Evolutionary conservation across 2,888 invertebrate species (phyloP), one percentile per base, ranked within the genome.

Genomic region (Pandemis heparana): DNA sequence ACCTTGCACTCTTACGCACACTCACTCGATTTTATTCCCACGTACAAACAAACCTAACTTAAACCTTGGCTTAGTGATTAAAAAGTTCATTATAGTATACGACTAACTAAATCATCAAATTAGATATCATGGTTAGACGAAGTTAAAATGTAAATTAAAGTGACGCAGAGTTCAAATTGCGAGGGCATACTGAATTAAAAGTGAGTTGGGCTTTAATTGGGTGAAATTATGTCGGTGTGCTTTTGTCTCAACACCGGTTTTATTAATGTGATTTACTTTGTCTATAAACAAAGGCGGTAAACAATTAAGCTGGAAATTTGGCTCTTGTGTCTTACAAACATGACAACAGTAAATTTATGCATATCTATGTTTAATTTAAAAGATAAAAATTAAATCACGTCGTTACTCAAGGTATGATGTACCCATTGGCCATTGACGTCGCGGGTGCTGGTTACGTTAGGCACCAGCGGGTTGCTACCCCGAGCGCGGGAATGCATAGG

Each of bases 1-100:
- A 68, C 67, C 72, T 72, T 71, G 65, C 62, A 67, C 72, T 14
- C 67, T 38, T 38, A 56, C 72, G 72, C 69, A 72, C 72, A 73
- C 41, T 73, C 63, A 69, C 68, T 63, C 68, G 9, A 63, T 73
- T 73, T 60, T 39, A 60, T 63, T 72, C 60, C 62, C 67, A 71
- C 41, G 62, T 41, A 2, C 14, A 16, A 1, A 7, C 39, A 6
- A 56, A 56, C 7, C 14, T 5, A 46, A 46, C 23, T 61, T 23
- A 32, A 16, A 68, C 9, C 12, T 16, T 64, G 10, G 8, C 14
- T 46, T 1, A 10, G 38, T 16, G 14, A 8, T 5, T 16, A 43
- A 39, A 64, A 59, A 32, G 64, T 41, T 53, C 9, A 59, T 64
- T 59, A 43, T 10, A 32, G 43, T 12, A 12, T 43, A 23, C 48